These are phyloP conservation scores for Paramormyrops kingsleyae DNA, from an alignment of 2,113 vertebrate genomes.

Conservation along the genomic window DNA sequence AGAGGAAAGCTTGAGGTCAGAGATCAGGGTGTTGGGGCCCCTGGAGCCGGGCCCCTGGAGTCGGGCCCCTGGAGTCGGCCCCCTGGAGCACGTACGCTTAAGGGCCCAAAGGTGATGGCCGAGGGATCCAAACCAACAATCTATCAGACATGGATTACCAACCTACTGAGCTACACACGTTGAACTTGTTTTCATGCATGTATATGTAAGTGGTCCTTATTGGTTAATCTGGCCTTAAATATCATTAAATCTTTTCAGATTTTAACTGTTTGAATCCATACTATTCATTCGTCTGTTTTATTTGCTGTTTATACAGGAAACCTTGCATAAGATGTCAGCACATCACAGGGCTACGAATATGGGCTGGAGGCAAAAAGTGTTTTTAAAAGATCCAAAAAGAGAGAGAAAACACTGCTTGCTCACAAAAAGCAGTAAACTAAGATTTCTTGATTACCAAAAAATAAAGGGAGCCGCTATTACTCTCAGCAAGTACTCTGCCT, in stretches of 20 bases:
- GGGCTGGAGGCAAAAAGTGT: neutral
- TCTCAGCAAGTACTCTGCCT: neutral
- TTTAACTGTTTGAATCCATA: neutral
- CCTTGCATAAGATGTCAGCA: neutral
- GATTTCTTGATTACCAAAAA: neutral
- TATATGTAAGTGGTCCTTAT: neutral
- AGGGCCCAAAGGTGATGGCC: neutral
- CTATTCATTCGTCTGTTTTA: neutral
- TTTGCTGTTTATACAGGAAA: neutral
- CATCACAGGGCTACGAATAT: neutral
- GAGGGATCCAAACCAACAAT: neutral
- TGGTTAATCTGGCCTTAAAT: neutral
- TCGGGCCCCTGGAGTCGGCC: too few relatives aligned
- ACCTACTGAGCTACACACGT: neutral
- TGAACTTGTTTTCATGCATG: neutral
- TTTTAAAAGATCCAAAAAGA: neutral
- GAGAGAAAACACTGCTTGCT: neutral
- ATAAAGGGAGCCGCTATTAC: neutral
- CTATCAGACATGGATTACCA: neutral
- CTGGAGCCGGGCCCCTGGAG: neutral
- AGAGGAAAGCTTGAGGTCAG: neutral
- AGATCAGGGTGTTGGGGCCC: neutral
- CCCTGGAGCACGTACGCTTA: neutral
- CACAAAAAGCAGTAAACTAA: neutral
- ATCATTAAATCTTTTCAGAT: neutral